phyloP scores from a whole-genome alignment of 2,113 vertebrate species.

The Pterophyllum scalare region DNA sequence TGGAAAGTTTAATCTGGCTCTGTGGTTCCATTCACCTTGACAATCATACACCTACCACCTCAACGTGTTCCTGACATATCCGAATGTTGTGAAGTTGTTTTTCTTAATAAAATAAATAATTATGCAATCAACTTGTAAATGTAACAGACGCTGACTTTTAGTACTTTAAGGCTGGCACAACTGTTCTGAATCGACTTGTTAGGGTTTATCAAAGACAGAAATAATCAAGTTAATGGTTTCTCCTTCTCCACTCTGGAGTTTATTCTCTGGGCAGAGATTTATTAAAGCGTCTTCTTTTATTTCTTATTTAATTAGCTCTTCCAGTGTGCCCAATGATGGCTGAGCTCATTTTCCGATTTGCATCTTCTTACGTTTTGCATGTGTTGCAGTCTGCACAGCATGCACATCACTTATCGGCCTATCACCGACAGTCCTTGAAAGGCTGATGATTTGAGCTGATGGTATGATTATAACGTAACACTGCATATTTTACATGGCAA shows the following conservation, averaged over 20 bases:
- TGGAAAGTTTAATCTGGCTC: neutral
- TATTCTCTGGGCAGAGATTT: neutral
- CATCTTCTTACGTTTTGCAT: rapidly evolving
- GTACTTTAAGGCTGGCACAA: neutral
- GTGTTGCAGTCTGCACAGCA: neutral
- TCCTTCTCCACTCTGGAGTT: neutral
- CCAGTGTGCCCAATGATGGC: rapidly evolving
- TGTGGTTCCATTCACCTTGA: neutral
- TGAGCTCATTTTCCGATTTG: neutral
- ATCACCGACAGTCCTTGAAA: neutral
- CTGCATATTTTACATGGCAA: neutral
- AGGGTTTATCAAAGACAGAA: neutral
- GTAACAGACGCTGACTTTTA: neutral
- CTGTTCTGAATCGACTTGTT: neutral
- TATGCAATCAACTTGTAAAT: neutral
- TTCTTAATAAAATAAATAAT: neutral
- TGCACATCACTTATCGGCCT: neutral
- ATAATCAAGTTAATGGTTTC: neutral
- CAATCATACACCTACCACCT: neutral
- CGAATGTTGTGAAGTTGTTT: neutral
- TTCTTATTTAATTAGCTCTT: neutral
- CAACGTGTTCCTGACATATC: neutral
- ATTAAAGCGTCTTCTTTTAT: neutral
- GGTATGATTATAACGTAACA: neutral
- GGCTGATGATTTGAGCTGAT: neutral